Percentiles rank a stretch among this genome's conserved stretches.
Conservation (phyloP, 2,113 vertebrate genomes). For the Panurus biarmicus region DNA sequence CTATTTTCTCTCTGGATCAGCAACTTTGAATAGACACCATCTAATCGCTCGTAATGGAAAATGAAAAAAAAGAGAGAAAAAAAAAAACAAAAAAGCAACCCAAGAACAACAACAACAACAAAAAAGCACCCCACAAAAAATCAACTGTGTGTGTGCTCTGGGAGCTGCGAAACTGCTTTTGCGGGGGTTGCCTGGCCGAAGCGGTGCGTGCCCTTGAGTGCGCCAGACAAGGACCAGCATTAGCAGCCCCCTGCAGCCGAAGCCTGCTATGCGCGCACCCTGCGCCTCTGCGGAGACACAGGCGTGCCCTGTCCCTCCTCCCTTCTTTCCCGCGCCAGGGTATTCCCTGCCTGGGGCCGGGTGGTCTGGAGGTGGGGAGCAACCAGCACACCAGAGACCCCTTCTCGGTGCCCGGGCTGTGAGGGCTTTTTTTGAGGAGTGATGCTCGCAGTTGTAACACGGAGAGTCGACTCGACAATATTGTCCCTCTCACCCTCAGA, state of each 20-base stretch:
- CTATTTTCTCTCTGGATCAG: conserved; percentile 92
- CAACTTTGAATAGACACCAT: conserved; percentile 91
- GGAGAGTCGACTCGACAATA: not conserved
- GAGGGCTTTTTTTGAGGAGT: not conserved
- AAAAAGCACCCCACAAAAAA: not conserved
- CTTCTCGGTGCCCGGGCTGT: not conserved
- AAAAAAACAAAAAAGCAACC: not conserved
- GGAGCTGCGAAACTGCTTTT: conserved; percentile 71
- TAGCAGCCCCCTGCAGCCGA: not conserved
- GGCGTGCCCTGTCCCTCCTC: fast-evolving
- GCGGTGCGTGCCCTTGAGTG: not conserved
- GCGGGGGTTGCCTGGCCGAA: not conserved
- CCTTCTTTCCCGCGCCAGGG: not conserved
- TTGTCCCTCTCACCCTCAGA: not conserved
- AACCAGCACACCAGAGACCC: not conserved
- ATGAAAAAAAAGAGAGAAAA: not conserved
- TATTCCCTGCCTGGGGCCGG: not conserved
- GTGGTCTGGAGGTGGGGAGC: not conserved
- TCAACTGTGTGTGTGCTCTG: not conserved
- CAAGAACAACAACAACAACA: no score
- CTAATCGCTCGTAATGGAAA: conserved; percentile 87
- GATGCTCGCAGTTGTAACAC: not conserved
- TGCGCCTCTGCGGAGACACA: not conserved
- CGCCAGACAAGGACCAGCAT: not conserved
- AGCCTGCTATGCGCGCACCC: not conserved